These are phyloP conservation scores for Apodemus agrarius DNA, from an alignment of 2,797 vertebrate species.

Conservation along the genomic window DNA sequence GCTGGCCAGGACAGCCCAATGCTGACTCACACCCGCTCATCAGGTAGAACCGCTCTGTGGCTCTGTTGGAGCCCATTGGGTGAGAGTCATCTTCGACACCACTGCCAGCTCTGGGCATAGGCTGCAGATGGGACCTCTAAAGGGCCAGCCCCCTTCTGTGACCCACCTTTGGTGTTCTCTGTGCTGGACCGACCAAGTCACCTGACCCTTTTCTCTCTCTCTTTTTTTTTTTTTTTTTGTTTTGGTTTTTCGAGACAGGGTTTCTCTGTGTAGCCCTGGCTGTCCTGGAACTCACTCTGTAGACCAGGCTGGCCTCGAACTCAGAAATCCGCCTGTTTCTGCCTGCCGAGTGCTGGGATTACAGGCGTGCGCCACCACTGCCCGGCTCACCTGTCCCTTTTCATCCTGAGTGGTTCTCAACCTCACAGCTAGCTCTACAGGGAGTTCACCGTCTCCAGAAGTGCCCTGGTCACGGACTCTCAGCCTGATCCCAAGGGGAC, in stretches of 20 bases:
- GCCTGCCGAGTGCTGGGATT: no score
- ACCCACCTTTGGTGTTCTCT: neutral
- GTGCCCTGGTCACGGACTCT: neutral
- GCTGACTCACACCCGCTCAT: constrained; percentile 68
- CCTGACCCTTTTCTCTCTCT: neutral
- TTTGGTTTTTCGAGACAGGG: no score
- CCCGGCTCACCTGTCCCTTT: neutral
- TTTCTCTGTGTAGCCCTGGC: no score
- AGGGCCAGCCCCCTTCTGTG: neutral
- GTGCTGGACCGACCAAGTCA: neutral
- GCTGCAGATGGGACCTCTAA: neutral
- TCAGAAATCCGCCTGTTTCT: no score
- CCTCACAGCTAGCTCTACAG: no score
- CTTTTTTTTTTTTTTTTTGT: no score
- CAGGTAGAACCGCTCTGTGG: constrained; percentile 60
- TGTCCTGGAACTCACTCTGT: no score
- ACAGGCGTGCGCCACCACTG: no score
- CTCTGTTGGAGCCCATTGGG: neutral
- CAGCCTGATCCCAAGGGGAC: no score
- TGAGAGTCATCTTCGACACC: neutral
- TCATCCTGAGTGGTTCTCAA: neutral
- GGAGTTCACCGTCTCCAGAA: neutral
- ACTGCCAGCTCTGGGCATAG: neutral
- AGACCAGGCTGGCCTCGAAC: no score
- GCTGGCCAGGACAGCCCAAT: neutral